Base-by-base conservation (phyloP, 1,140 invertebrate genomes). In the Drosophila sp. region DNA sequence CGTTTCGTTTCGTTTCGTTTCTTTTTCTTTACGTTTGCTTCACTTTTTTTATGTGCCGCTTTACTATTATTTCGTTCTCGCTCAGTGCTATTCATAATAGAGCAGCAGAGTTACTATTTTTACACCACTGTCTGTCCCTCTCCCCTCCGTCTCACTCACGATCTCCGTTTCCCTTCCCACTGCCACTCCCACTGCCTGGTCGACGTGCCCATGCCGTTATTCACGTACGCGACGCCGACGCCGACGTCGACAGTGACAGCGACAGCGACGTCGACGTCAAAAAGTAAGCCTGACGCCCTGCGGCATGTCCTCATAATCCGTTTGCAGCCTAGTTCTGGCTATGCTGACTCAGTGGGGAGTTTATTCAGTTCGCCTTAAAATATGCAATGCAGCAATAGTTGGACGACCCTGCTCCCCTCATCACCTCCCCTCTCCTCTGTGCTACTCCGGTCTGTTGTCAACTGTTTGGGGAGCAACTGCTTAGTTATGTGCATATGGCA, bases 291-390 rank as follows among this genome's bases (percentile, higher is more conserved):
- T 86, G 72, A 83, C 83, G 86, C 83, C 79, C 76, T 79, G 79
- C 82, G 82, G 82, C 79, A 89, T 87, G 82, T 87, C 83, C 82
- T 87, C 82, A 80, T 87, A 87, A 87, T 87, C 82, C 82, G 82
- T 87, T 87, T 82, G 83, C 79, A 89, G 82, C 82, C 82, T 87
- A 89, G 83, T 71, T 72, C 64, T 48, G 75, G 74, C 74, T 81
- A 36, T 89, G 82, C 82, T 89, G 82, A 87, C 78, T 87, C 83
- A 79, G 79, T 79, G 67, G 65, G 50, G 75, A 62, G 65, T 74
- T 65, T 67, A 71, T 72, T 54, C 36, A 59, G 53, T 13, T 32
- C 41, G 7, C 32, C 48, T 61, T 54, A 54, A 73, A 70, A 54
- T 72, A 72, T 72, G 72, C 75, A 74, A 70, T 77, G 72, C 64